These are phyloP conservation scores for Sterna hirundo DNA, from an alignment of 2,113 vertebrate species.

Conservation along the genomic window DNA sequence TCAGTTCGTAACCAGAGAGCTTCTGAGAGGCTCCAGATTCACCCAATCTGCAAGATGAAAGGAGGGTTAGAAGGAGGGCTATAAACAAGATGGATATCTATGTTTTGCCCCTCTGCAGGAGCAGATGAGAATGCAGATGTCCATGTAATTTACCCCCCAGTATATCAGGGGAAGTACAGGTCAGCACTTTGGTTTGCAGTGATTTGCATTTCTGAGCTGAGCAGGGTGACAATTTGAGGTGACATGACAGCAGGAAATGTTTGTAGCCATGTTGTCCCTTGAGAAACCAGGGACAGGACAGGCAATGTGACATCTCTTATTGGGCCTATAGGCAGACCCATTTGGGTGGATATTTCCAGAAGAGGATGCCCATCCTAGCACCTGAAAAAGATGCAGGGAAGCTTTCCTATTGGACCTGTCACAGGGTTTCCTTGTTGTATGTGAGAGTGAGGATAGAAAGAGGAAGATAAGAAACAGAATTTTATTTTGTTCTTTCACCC, in stretches of 20 bases:
- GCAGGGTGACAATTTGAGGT: constrained; percentile 30
- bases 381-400: background rate
- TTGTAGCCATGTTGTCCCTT: background rate
- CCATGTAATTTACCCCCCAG: constrained; percentile 19
- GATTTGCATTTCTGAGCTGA: constrained; percentile 49
- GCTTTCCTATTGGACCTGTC: background rate
- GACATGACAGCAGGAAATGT: background rate
- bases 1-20: background rate
- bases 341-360: background rate
- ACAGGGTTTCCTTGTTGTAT: background rate
- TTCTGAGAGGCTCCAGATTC: background rate
- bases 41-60: background rate
- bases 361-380: background rate
- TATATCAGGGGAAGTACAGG: constrained; percentile 40
- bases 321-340: background rate
- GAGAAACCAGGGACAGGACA: background rate
- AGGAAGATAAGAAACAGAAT: background rate
- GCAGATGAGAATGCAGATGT: constrained; percentile 49
- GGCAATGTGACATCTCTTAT: background rate
- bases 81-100: background rate
- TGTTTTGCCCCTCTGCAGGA: background rate
- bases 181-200: background rate
- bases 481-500: background rate
- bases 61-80: background rate
- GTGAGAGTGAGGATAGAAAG: background rate